Conservation (phyloP, 2,888 invertebrate species). For the Buathra laborator region DNA sequence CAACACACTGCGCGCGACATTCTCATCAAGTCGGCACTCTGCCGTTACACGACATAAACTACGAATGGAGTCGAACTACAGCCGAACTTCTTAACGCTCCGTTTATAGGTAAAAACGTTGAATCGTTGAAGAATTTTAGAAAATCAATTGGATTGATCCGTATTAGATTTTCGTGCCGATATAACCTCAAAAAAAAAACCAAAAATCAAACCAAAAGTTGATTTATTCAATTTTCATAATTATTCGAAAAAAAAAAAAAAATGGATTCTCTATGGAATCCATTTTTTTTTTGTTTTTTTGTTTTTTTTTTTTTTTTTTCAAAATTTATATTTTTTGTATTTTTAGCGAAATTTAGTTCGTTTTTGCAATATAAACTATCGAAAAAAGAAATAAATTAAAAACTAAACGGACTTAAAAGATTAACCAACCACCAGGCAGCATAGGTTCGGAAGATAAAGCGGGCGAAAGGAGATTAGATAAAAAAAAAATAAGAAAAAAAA, state of each 20-base stretch:
- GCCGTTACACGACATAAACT: slow-evolving; percentile 9
- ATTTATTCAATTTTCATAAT: neutral
- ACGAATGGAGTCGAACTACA: slow-evolving; percentile 7
- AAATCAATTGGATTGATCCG: too few relatives aligned
- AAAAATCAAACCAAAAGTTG: too few relatives aligned
- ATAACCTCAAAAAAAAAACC: too few relatives aligned
- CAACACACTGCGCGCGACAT: neutral
- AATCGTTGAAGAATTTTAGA: neutral
- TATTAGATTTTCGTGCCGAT: too few relatives aligned
- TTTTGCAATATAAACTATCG: neutral
- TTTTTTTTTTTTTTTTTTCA: too few relatives aligned
- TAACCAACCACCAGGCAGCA: slow-evolving; percentile 24
- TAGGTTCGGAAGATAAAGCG: neutral
- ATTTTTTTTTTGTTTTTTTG: neutral
- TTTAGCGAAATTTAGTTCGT: neutral
- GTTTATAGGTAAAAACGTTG: neutral
- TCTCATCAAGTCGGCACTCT: neutral
- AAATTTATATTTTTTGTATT: neutral
- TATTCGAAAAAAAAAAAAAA: too few relatives aligned
- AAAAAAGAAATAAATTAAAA: neutral
- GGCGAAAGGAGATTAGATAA: slow-evolving; percentile 7
- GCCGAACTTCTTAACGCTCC: neutral
- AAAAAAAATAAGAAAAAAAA: slow-evolving; percentile 20
- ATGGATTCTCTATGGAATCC: too few relatives aligned
- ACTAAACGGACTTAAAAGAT: neutral